Evolutionary conservation across 2,888 invertebrate genomes (phyloP), one percentile per base, ranked within the genome.

Genomic region (Drosophila monieri): DNA sequence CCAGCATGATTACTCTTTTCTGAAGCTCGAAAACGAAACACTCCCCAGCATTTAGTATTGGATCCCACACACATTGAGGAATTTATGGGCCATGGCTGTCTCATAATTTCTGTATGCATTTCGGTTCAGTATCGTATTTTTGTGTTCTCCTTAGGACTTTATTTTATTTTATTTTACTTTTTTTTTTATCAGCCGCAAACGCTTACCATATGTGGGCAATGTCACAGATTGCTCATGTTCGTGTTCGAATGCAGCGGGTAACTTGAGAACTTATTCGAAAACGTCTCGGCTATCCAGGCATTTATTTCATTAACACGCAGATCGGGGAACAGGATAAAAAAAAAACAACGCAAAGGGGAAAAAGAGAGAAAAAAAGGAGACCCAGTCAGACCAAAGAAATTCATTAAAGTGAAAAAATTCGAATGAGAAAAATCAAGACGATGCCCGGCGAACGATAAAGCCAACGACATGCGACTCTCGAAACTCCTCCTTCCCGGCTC

Each of bases 261-360:
- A 85, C 84, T 83, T 88, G 88, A 85, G 86, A 76, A 56, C 64
- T 54, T 27, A 47, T 46, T 55, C 27, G 44, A 44, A 25, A 35
- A 53, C 62, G 59, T 35, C 59, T 56, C 56, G 32, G 66, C 56
- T 60, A 80, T 76, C 86, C 76, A 83, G 86, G 73, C 88, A 88
- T 84, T 88, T 85, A 78, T 85, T 88, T 85, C 86, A 85, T 88
- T 88, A 88, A 77, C 88, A 55, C 54, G 46, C 64, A 46, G 56
- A 64, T 69, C 48, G 48, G 73, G 73, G 65, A 23, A 55, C 55
- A 72, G 70, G 70, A 72, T 72, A 60, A 65, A 46, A 47, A 61
- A 72, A 62, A 53, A 52, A 59, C 32, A 59, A 57, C 59, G 60
- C 60, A 37, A 32, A 32, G 57, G 32, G 23, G 18, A 25, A 44